Conservation (phyloP, 1,140 invertebrate species). For the Polyergus mexicanus region DNA sequence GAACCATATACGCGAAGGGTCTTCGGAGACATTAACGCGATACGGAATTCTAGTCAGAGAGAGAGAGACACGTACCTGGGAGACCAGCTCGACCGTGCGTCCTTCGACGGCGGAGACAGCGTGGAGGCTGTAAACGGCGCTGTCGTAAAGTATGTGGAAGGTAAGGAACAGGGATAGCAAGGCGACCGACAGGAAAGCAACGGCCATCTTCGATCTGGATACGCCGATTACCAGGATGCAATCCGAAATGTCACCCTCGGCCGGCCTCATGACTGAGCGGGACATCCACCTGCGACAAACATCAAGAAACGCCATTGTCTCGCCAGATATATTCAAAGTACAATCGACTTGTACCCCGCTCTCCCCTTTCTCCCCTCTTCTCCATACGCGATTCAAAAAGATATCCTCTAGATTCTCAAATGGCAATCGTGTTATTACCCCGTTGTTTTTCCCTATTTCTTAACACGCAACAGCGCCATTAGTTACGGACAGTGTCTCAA, state of each 20-base stretch:
- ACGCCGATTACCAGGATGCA: slow-evolving; percentile 93
- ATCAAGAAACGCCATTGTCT: neutral
- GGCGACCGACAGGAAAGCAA: slow-evolving; percentile 92
- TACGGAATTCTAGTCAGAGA: neutral
- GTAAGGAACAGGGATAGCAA: slow-evolving; percentile 92
- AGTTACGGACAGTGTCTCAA: slow-evolving; percentile 30
- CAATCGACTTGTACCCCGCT: neutral
- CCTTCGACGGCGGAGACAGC: slow-evolving; percentile 84
- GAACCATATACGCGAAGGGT: slow-evolving; percentile 35
- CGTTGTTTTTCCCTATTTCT: slow-evolving; percentile 9
- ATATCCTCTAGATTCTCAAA: neutral
- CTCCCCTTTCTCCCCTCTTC: no score
- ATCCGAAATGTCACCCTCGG: slow-evolving; percentile 92
- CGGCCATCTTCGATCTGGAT: slow-evolving; percentile 92
- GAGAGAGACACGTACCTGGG: slow-evolving; percentile 70
- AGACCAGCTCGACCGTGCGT: slow-evolving; percentile 74
- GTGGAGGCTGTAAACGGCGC: slow-evolving; percentile 92
- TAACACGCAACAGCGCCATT: slow-evolving; percentile 55
- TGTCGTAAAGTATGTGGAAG: slow-evolving; percentile 93
- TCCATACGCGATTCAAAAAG: neutral
- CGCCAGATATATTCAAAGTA: slow-evolving; percentile 10
- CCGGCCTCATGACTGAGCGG: slow-evolving; percentile 91
- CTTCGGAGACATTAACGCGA: slow-evolving; percentile 67
- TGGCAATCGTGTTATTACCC: slow-evolving; percentile 10
- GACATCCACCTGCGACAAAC: slow-evolving; percentile 90